These are phyloP conservation scores for Smutsia temminckii DNA, from an alignment of 2,797 vertebrate genomes.

Conservation along the genomic window DNA sequence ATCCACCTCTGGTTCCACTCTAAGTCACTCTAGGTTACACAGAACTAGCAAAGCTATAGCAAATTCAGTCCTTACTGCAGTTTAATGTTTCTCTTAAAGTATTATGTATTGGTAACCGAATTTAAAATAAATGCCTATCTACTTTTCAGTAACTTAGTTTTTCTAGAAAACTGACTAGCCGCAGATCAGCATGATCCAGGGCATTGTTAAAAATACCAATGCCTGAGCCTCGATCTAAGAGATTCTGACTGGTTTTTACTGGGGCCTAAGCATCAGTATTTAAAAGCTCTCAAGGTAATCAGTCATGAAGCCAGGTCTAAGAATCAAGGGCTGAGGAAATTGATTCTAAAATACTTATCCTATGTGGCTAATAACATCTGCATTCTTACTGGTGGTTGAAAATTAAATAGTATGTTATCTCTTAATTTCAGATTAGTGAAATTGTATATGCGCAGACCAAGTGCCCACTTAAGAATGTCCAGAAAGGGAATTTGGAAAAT, in stretches of 20 bases:
- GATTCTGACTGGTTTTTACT: neutral
- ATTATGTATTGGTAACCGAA: neutral
- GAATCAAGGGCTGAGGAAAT: neutral
- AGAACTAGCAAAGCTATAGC: neutral
- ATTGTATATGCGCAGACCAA: neutral
- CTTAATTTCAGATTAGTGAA: neutral
- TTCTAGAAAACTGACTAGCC: neutral
- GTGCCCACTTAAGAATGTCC: neutral
- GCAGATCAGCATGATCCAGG: neutral
- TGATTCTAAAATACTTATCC: slow-evolving; percentile 20
- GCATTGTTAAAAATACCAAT: neutral
- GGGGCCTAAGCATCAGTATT: neutral
- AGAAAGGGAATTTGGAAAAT: neutral
- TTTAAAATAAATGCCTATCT: neutral
- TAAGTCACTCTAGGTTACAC: neutral
- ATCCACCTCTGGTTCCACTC: neutral
- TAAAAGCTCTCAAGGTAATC: neutral
- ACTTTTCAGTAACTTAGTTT: neutral
- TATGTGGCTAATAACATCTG: neutral
- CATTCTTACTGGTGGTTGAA: neutral
- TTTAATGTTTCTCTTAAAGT: neutral
- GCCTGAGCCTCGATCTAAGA: neutral
- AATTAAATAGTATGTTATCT: neutral
- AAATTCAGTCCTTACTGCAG: neutral
- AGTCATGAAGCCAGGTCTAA: neutral